phyloP scores from a whole-genome alignment of 2,888 invertebrate species.

The Strigamia transsilvanica region DNA sequence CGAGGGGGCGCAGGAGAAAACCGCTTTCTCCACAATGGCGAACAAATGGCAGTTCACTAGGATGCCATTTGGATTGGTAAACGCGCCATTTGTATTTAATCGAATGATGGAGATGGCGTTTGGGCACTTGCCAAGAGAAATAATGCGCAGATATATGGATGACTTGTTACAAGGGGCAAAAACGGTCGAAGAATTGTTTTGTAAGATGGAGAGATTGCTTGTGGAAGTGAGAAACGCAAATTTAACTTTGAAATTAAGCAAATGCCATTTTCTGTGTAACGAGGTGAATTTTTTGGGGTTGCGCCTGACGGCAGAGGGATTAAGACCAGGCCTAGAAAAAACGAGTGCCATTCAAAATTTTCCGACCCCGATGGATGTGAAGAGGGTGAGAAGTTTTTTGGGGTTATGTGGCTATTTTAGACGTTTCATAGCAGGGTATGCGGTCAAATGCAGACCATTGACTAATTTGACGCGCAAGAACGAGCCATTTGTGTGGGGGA shows the following conservation, averaged over 20 bases:
- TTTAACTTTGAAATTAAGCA: not conserved
- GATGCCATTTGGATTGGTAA: constrained; percentile 41
- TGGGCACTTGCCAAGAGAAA: too few relatives aligned
- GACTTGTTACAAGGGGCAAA: too few relatives aligned
- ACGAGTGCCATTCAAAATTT: not conserved
- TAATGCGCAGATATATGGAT: too few relatives aligned
- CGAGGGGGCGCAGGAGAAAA: constrained; percentile 29
- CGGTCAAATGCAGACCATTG: not conserved
- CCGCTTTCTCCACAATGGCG: constrained; percentile 9
- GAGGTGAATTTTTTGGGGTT: not conserved
- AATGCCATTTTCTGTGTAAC: constrained; percentile 1
- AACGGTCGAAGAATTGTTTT: too few relatives aligned
- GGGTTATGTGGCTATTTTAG: constrained; percentile 43
- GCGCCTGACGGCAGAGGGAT: not conserved
- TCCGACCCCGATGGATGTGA: not conserved
- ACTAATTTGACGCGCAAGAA: not conserved
- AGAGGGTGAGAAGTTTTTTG: not conserved
- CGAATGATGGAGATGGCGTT: constrained; percentile 32
- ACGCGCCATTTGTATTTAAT: constrained; percentile 11
- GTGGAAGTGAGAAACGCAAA: not conserved
- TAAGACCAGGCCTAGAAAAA: not conserved
- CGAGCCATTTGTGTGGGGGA: not conserved
- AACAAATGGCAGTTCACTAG: constrained; percentile 39
- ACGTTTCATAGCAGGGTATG: not conserved
- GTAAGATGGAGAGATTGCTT: too few relatives aligned